Conservation (phyloP, 2,888 invertebrate genomes). For the Nycteola revayana region DNA sequence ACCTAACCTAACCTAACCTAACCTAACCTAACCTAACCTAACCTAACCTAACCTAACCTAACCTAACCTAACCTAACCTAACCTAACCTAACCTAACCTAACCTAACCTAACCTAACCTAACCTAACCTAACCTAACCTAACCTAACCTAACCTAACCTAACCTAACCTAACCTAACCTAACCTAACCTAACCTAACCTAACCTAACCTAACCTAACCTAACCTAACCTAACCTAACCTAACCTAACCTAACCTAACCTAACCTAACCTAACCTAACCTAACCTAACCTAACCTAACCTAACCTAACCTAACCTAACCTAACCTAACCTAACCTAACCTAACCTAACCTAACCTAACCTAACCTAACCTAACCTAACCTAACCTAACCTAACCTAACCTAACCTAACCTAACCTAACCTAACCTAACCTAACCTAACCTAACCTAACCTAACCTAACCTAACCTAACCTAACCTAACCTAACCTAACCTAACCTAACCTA, state of each 20-base stretch:
- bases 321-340: conserved; percentile 26
- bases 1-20: conserved; percentile 26
- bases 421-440: conserved; percentile 23
- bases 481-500: too few relatives aligned
- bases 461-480: conserved; percentile 24
- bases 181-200: conserved; percentile 26
- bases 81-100: conserved; percentile 36
- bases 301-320: conserved; percentile 26
- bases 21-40: conserved; percentile 30
- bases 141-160: conserved; percentile 29
- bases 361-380: conserved; percentile 25
- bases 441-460: too few relatives aligned
- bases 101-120: conserved; percentile 31
- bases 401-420: conserved; percentile 11
- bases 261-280: conserved; percentile 20
- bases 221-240: conserved; percentile 29
- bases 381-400: conserved; percentile 26
- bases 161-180: conserved; percentile 29
- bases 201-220: conserved; percentile 25
- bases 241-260: conserved; percentile 28
- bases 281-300: conserved; percentile 28
- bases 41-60: conserved; percentile 31
- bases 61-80: conserved; percentile 32
- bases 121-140: conserved; percentile 30
- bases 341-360: conserved; percentile 27